Base-by-base conservation (phyloP, 2,888 invertebrate species). In the Calephelis perditalis region DNA sequence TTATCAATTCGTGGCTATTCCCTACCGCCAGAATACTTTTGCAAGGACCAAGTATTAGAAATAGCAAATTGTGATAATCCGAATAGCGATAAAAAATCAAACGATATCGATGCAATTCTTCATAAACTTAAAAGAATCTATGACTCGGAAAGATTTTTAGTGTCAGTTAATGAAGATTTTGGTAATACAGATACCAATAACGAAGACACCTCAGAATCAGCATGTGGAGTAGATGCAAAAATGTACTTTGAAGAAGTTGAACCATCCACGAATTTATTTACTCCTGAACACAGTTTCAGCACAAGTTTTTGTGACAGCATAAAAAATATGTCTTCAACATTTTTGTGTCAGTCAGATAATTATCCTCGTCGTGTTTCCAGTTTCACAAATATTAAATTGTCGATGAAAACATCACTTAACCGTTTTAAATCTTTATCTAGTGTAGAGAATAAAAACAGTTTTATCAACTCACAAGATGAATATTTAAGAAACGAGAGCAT, bases 11-110 rank as follows among this genome's bases (percentile, higher is more conserved):
- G 73, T 45, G 90, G 91, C 8, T 68, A 66, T 54, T 57, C 75
- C 2, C 68, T 90, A 56, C 82, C 82, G 4, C 56, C 64, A 7
- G 78, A 82, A 11, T 90, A 89, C 65, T 90, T 90, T 67, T 83
- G 81, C 63, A 82, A 67, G 73, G 85, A 84, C 12, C 73, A 73
- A 45, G 68, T 82, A 58, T 68, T 77, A 67, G 66, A 79, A 40
- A 70, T 74, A 54, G 76, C 78, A 67, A 71, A 71, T 0, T 75
- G 73, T 40, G 68, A 72, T 6, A 65, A 75, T 49, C 66, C 70
- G 0, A 71, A 76, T 45, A 74, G 81, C 55, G 72, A 68, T n/a
- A 76, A 76, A 65, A 76, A 76, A 65, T 6, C 10, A 7, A 68
- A 65, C 11, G 79, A 84, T 47, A 70, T 82, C 9, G 71, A 74